Base-by-base conservation (phyloP, 2,113 vertebrate genomes). In the Rhizomys pruinosus region DNA sequence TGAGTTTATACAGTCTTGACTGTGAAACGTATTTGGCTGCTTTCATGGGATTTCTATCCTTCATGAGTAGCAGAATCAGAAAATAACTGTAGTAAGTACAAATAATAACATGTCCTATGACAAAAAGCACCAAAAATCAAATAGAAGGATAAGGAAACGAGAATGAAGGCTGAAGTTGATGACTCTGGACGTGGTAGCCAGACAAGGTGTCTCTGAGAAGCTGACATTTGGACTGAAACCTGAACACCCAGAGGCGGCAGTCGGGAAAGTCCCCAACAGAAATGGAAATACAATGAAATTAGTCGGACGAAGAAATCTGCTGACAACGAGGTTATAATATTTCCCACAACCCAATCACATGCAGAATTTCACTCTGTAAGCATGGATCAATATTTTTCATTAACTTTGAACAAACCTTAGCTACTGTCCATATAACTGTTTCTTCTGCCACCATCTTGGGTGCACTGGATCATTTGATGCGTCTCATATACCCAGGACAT, bases 21-120 rank as follows among this genome's bases (percentile, higher is more conserved):
- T 94, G 57, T 73, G 79, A 91, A 80, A 76, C 20, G 39, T 12
- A 68, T 10, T 55, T 89, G 23, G 3, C 4, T 91, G 34, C 63
- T 78, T 92, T 87, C 39, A 86, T 23, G 68, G 39, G 64, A 25
- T 9, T 88, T 93, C 34, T 13, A 63, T 78, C 91, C 34, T 52
- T 47, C 71, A 88, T 85, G 32, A 80, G 74, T 81, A 59, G 20
- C 3, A 1, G 78, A 93, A 29, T 82, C 61, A 74, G 13, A 89
- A 93, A 86, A 90, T 29, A n/a, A 52, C 32, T 78, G 73, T 29
- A 76, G 76, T 42, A 86, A 82, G 82, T 89, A 78, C 44, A 87
- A 93, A 57, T 76, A 84, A 79, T 73, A 34, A 57, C 23, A 44
- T 39, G 39, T 72, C 5, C 13, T 73, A 44, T 72, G 37, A 59